A percentile compares a stretch with the other conserved stretches of the same genome.
phyloP scores from a whole-genome alignment of 35 echinoderm and acorn worm genomes.

The Apostichopus parvimensis region DNA sequence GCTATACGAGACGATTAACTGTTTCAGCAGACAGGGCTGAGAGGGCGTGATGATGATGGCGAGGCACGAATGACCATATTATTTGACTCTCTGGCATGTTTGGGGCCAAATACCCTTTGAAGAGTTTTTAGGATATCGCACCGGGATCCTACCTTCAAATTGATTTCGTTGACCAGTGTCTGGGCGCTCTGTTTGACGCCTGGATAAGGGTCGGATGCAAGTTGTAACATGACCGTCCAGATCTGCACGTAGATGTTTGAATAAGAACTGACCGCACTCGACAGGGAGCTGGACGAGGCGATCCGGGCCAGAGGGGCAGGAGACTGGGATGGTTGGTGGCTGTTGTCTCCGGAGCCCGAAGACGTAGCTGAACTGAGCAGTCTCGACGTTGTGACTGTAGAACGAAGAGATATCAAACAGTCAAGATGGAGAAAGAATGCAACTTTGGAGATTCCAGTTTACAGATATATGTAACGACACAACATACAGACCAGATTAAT shows the following conservation, averaged over 20 bases:
- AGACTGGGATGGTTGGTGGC: not conserved
- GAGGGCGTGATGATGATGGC: no score
- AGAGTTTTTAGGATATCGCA: no score
- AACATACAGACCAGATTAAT: no score
- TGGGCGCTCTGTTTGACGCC: slow-evolving; percentile 83
- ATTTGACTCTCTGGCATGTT: no score
- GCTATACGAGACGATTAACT: no score
- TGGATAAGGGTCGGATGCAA: slow-evolving; percentile 80
- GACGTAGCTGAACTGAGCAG: not conserved
- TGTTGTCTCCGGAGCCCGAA: slow-evolving; percentile 1
- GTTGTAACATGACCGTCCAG: slow-evolving; percentile 83
- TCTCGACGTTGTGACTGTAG: not conserved
- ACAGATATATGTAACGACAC: no score
- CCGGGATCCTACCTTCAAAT: slow-evolving; percentile 75
- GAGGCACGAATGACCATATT: no score
- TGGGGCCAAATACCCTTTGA: no score
- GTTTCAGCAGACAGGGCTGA: no score
- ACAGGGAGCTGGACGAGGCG: slow-evolving; percentile 31
- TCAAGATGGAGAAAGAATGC: no score
- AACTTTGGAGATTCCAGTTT: no score
- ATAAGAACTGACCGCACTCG: slow-evolving; percentile 38
- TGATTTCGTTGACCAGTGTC: slow-evolving; percentile 90
- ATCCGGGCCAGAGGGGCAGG: slow-evolving; percentile 26
- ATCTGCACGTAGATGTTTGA: slow-evolving; percentile 93
- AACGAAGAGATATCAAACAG: no score